Percentiles rank a stretch among this genome's conserved stretches.
Evolutionary conservation across 2,113 vertebrate genomes (phyloP).

Genomic region (Bufo bufo): DNA sequence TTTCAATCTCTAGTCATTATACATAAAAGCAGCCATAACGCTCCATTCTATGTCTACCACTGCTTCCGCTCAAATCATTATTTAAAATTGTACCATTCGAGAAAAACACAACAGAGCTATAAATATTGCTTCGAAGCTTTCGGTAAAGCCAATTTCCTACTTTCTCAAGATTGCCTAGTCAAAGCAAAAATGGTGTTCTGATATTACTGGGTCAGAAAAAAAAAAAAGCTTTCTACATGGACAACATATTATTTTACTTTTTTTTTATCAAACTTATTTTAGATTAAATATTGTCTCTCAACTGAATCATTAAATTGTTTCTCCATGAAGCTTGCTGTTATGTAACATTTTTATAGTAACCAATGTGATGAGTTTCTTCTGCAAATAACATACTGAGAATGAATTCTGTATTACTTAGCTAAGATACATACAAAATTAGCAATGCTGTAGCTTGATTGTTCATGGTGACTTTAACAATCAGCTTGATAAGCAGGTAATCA

Average conservation of each 20-base stretch:
- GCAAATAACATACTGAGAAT: neutral
- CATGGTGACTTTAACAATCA: neutral
- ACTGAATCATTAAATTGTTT: neutral
- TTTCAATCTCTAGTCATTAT: slow-evolving; percentile 23
- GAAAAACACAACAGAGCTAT: slow-evolving; percentile 13
- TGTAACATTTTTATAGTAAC: neutral
- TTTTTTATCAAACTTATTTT: neutral
- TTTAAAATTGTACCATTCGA: slow-evolving; percentile 32
- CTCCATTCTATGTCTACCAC: neutral
- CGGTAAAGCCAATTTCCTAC: neutral
- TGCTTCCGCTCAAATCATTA: slow-evolving; percentile 24
- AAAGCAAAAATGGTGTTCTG: slow-evolving; percentile 15
- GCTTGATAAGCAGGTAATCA: neutral
- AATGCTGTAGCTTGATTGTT: neutral
- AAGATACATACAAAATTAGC: neutral
- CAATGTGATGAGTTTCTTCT: neutral
- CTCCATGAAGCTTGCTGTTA: neutral
- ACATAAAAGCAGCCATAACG: slow-evolving; percentile 14
- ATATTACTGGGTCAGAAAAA: neutral
- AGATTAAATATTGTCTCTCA: neutral
- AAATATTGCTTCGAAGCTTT: neutral
- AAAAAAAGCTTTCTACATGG: neutral
- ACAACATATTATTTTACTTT: neutral
- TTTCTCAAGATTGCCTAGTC: neutral
- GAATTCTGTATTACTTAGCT: neutral